A percentile compares a stretch with the other conserved stretches of the same genome.
Conservation (phyloP, 1,140 invertebrate species). For the Agrypnia vestita region DNA sequence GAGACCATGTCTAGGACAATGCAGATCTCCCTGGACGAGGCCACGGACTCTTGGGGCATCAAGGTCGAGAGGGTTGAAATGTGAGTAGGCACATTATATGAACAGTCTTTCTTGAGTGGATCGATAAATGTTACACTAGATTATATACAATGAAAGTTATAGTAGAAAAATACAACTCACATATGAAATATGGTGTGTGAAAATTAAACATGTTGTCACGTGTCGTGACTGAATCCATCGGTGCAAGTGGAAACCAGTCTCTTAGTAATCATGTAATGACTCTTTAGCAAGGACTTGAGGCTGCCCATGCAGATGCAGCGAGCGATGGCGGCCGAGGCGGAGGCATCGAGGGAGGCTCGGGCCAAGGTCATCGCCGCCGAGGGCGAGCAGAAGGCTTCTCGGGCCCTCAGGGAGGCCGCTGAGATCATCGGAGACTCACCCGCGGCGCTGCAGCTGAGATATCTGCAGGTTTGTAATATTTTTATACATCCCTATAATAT, state of each 20-base stretch:
- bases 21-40: conserved; percentile 90
- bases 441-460: conserved; percentile 86
- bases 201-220: too few species aligned
- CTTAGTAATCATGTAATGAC: conserved; percentile 24
- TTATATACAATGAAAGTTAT: too few species aligned
- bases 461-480: conserved; percentile 66
- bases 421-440: conserved; percentile 90
- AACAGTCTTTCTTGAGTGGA: not conserved
- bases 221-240: too few species aligned
- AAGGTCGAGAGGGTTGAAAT: conserved; percentile 97
- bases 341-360: conserved; percentile 88
- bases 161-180: too few species aligned
- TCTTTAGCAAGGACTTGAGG: conserved; percentile 90
- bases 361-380: conserved; percentile 85
- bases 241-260: too few species aligned
- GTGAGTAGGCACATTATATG: conserved; percentile 77
- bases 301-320: conserved; percentile 91
- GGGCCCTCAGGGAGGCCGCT: conserved; percentile 91
- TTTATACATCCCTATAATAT: not conserved
- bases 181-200: too few species aligned
- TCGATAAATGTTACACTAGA: too few species aligned
- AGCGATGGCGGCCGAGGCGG: conserved; percentile 93
- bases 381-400: conserved; percentile 90
- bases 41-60: conserved; percentile 96
- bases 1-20: conserved; percentile 93